Evolutionary conservation across 2,113 vertebrate genomes (phyloP).

Genomic region (Panthera leo): DNA sequence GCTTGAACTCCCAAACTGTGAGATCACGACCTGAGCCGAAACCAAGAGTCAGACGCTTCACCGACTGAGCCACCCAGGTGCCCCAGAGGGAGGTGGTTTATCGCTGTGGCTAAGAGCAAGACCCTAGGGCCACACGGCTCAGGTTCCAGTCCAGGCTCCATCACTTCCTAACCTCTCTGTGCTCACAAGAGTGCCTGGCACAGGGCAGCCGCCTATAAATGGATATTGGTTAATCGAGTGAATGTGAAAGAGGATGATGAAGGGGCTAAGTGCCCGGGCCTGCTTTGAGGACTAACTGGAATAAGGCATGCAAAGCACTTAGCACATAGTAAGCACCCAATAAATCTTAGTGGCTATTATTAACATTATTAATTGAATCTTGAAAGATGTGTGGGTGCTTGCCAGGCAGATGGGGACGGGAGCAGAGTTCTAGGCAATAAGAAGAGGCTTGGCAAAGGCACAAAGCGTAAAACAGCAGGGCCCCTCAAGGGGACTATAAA

Average conservation of each 20-base stretch:
- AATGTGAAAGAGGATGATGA: background rate
- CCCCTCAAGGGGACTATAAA: conserved; percentile 65
- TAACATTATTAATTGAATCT: conserved; percentile 71
- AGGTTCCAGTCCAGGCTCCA: background rate
- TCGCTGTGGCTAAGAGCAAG: background rate
- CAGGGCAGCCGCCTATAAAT: background rate
- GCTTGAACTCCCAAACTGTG: no score
- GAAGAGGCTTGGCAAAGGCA: conserved; percentile 62
- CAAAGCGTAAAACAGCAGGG: conserved; percentile 63
- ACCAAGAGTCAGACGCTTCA: no score
- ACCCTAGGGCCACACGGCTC: background rate
- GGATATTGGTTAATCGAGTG: background rate
- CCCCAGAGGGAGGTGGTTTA: background rate
- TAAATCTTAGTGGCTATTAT: conserved; percentile 57
- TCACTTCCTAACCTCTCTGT: background rate
- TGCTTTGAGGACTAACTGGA: background rate
- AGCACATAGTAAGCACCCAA: conserved; percentile 46
- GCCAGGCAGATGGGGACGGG: conserved; percentile 48
- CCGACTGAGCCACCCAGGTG: no score
- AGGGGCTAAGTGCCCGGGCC: background rate
- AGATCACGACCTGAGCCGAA: no score
- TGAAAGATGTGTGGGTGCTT: conserved; percentile 60
- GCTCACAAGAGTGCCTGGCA: background rate
- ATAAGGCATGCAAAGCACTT: background rate
- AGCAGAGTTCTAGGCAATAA: conserved; percentile 64